These are phyloP conservation scores for Chloromyia formosa DNA, from an alignment of 2,888 invertebrate species.

Conservation along the genomic window DNA sequence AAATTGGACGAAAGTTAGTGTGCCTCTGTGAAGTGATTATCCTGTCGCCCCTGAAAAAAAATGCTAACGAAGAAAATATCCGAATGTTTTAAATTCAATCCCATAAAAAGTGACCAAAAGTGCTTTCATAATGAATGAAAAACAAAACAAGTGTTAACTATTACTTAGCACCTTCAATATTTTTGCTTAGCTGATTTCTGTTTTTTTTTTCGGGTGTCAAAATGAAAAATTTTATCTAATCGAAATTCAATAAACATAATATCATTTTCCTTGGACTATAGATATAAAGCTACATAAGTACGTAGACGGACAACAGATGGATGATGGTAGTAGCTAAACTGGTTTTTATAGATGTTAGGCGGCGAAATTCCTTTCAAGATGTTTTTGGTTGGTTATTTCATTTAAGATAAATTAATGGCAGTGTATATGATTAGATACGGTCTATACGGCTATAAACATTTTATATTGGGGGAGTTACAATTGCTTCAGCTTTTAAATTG, in stretches of 20 bases:
- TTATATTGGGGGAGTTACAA: too few relatives aligned
- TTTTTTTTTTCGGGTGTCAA: constrained; percentile 19
- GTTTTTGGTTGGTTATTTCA: neutral
- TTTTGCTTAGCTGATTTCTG: neutral
- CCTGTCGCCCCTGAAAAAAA: too few relatives aligned
- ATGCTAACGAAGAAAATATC: too few relatives aligned
- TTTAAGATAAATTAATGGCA: constrained; percentile 26
- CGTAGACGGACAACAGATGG: constrained; percentile 10
- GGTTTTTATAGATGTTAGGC: constrained; percentile 22
- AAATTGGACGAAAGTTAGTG: too few relatives aligned
- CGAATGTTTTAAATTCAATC: too few relatives aligned
- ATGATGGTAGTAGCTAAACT: constrained; percentile 28
- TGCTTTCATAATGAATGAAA: too few relatives aligned
- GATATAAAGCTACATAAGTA: neutral
- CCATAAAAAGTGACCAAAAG: too few relatives aligned
- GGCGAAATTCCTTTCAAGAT: constrained; percentile 24
- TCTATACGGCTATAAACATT: too few relatives aligned
- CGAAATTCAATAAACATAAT: constrained; percentile 21
- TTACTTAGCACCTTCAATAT: neutral
- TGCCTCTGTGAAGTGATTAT: too few relatives aligned
- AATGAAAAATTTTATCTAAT: constrained; percentile 34
- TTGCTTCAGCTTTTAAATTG: too few relatives aligned
- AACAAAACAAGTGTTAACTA: neutral
- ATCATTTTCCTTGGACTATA: constrained; percentile 24
- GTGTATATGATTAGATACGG: constrained; percentile 26